Base-by-base conservation (phyloP, 2,888 invertebrate genomes). In the Scaptomyza parva region DNA sequence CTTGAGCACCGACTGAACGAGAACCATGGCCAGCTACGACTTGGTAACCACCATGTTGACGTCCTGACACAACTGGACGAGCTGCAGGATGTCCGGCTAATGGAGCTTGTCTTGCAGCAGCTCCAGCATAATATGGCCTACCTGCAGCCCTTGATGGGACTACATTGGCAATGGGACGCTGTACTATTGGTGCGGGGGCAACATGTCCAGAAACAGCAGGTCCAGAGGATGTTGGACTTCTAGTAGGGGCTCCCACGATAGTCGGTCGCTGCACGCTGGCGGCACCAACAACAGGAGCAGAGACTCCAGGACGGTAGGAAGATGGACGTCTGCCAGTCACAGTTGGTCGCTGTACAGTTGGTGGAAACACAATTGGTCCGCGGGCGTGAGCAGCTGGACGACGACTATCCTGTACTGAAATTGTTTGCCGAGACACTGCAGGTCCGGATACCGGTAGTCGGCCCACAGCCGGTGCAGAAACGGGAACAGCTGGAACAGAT, bases 11-110 rank as follows among this genome's bases (percentile, higher is more conserved):
- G 3, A 37, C 22, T 8, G 39, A 28, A 9, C 20, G 52, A 14
- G 30, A 14, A 11, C 51, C 59, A 8, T 50, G 6, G 7, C 37
- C 22, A 3, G 58, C 24, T 17, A 3, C 12, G 0, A 0, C 18
- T 0, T 48, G 39, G 6, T 33, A 47, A 0, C 35, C 30, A 44
- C 17, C 22, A 35, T 22, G 17, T 11, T 22, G 30, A 30, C 18
- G 57, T 22, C 18, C 44, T 39, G 55, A 17, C 4, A 45, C 6
- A 9, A 12, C 17, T 35, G 30, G 24, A 18, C 50, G 63, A 8
- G 0, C 18, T 7, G 17, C 35, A 7, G 17, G 30, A 26, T 17
- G 11, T 7, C 12, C 40, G 3, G 2, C 11, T 2, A 11, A 11
- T 17, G 43, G 37, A 17, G 2, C 18, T 2, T 14, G 33, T 12